Base-by-base conservation (phyloP, 2,797 vertebrate species). In the Chelon auratus region DNA sequence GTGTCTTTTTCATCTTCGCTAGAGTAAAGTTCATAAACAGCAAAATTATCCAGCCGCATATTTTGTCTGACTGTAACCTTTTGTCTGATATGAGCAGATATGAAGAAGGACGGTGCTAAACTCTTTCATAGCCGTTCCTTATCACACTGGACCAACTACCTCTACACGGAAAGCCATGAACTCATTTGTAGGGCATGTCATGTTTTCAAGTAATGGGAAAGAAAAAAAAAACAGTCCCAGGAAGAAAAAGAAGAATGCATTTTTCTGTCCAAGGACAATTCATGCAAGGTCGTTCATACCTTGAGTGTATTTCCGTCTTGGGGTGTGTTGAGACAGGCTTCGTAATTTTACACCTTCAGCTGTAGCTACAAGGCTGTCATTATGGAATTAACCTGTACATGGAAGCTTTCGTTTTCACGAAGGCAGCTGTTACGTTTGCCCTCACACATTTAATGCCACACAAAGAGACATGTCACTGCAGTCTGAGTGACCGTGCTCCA, bases 231-330 rank as follows among this genome's bases (percentile, higher is more conserved):
- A 43, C 22, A 26, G 24, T 26, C 24, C 24, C 6, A 30, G 4
- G 9, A 51, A 48, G 12, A 12, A 53, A 61, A 56, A 62, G 17
- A 36, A 17, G 20, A 62, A 54, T 50, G 24, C 3, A 39, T 64
- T 82, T 54, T 56, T 72, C 37, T 72, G 67, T 54, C 20, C 13
- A 40, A n/a, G 4, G 39, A 60, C 17, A 51, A n/a, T 24, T 20
- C 10, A 8, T 22, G 1, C 1, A 3, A 10, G 39, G 1, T 60
- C 47, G 20, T 18, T 56, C 24, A 26, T 26, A 26, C 24, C 24
- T 26, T 26, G 17, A 61, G n/a, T 9, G 3, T 43, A 20, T 47
- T 53, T 68, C 50, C 61, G 58, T 39, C 4, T 43, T 15, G 5
- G 39, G 26, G 30, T 15, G 10, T 71, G 73, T 62, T 59, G 15